Evolutionary conservation across 2,797 vertebrate genomes (phyloP).

Genomic region (Pantherophis alleghaniensis): DNA sequence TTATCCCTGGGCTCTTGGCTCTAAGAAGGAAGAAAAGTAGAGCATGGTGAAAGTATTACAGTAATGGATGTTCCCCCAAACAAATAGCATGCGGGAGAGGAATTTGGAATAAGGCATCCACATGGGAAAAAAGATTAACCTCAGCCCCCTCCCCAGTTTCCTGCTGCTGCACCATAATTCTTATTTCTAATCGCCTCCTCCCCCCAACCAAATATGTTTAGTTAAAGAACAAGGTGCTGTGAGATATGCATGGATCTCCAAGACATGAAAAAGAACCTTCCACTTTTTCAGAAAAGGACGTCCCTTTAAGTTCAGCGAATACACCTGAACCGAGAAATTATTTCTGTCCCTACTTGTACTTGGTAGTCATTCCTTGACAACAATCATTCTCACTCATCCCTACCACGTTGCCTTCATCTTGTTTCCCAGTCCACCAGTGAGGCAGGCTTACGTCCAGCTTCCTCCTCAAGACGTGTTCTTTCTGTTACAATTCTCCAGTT

Average conservation of each 20-base stretch:
- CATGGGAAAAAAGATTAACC: not conserved
- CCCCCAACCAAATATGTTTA: not conserved
- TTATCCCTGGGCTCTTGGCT: not conserved
- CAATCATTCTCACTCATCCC: not conserved
- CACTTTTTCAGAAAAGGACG: not conserved
- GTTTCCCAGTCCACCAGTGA: not conserved
- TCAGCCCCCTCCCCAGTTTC: not conserved
- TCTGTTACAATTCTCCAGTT: not conserved
- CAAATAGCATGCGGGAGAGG: not conserved
- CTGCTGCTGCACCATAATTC: not conserved
- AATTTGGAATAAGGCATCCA: not conserved
- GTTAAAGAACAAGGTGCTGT: not conserved
- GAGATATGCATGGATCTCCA: not conserved
- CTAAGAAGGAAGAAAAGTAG: not conserved
- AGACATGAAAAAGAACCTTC: not conserved
- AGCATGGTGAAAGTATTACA: not conserved
- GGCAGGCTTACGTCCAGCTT: not conserved
- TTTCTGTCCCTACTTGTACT: not conserved
- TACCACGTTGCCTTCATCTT: not conserved
- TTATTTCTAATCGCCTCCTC: not conserved
- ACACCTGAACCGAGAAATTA: not conserved
- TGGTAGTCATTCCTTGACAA: not conserved
- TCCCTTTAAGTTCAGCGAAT: not conserved
- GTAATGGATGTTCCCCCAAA: too few relatives aligned
- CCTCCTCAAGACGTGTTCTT: not conserved